These are phyloP conservation scores for Leptestheria dahalacensis DNA, from an alignment of 1,140 invertebrate species.

Conservation along the genomic window DNA sequence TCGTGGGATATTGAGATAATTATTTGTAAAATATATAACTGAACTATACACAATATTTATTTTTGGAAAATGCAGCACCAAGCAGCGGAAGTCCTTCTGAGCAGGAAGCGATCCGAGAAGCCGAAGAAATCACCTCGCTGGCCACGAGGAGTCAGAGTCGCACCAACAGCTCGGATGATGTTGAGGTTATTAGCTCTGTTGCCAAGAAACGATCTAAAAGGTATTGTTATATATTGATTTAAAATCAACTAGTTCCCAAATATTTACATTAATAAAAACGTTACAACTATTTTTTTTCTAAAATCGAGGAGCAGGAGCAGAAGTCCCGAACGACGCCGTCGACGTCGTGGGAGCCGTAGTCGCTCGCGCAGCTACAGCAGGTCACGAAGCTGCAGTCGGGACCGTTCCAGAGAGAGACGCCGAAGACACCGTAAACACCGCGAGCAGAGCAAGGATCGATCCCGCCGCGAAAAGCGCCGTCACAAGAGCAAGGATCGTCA, in stretches of 20 bases:
- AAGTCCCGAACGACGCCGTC: not conserved
- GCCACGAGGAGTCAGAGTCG: not conserved
- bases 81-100: not conserved
- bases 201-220: not conserved
- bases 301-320: no score
- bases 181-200: not conserved
- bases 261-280: no score
- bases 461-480: not conserved
- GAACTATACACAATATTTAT: no score
- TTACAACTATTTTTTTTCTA: no score
- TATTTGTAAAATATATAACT: no score
- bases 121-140: not conserved
- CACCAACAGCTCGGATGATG: not conserved
- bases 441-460: not conserved
- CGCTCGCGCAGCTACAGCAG: not conserved
- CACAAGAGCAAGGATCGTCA: slow-evolving; percentile 1
- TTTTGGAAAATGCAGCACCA: not conserved
- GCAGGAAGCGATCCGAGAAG: not conserved
- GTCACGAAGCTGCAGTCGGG: not conserved
- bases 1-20: no score
- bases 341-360: slow-evolving; percentile 2
- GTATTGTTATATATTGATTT: no score
- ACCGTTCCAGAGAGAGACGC: slow-evolving; percentile 3
- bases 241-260: no score
- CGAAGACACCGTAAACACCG: slow-evolving; percentile 8